phyloP scores from a whole-genome alignment of 1,140 invertebrate genomes.

The Bombus breviceps region DNA sequence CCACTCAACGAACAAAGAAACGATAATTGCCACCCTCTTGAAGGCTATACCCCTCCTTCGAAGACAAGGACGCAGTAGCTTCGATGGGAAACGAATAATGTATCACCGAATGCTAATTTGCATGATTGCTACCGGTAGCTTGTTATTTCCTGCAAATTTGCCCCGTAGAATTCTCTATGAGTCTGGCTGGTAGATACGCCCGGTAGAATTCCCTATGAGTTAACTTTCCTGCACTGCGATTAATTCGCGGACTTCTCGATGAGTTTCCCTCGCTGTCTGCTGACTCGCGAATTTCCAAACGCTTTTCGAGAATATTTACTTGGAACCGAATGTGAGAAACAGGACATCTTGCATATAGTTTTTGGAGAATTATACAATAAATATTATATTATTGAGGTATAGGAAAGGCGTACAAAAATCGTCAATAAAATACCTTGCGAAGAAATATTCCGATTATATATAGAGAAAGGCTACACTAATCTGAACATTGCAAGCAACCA shows the following conservation, averaged over 20 bases:
- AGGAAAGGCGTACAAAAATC: too few relatives aligned
- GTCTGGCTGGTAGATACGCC: too few relatives aligned
- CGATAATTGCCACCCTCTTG: conserved; percentile 30
- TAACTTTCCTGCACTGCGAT: conserved; percentile 8
- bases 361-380: too few relatives aligned
- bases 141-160: conserved; percentile 16
- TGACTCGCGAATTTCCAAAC: background rate
- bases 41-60: background rate
- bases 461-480: background rate
- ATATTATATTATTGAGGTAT: too few relatives aligned
- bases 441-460: background rate
- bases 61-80: background rate
- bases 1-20: conserved; percentile 45
- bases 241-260: conserved; percentile 13
- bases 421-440: background rate
- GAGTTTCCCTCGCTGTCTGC: background rate
- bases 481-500: background rate
- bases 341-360: background rate
- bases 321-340: background rate
- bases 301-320: background rate
- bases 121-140: conserved; percentile 13
- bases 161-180: conserved; percentile 16
- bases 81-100: conserved; percentile 31
- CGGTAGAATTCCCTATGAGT: conserved; percentile 19
- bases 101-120: conserved; percentile 4